Conservation (phyloP, 2,797 vertebrate genomes). For the Enteromius viviparus region DNA sequence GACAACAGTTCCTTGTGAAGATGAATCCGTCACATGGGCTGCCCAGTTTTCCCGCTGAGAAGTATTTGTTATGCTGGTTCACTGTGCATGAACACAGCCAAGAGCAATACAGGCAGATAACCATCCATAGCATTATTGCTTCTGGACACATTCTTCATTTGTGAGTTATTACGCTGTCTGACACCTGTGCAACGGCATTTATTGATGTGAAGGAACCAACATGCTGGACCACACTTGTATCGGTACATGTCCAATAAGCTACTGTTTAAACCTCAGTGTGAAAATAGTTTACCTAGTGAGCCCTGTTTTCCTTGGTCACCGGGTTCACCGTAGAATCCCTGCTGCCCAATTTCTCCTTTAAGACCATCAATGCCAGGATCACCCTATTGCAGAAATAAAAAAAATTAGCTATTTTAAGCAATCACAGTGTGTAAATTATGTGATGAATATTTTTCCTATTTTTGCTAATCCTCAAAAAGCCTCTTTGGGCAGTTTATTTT, state of each 20-base stretch:
- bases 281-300: slow-evolving; percentile 70
- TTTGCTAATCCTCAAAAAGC: background rate
- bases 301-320: slow-evolving; percentile 77
- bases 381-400: slow-evolving; percentile 70
- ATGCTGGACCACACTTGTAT: slow-evolving; percentile 3
- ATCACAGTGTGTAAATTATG: background rate
- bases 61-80: slow-evolving; percentile 19
- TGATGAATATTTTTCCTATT: background rate
- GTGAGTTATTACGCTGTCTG: background rate
- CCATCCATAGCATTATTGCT: background rate
- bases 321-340: slow-evolving; percentile 80
- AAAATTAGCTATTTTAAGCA: slow-evolving; percentile 1
- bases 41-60: slow-evolving; percentile 10
- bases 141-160: background rate
- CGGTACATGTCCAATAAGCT: background rate
- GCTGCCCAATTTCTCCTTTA: slow-evolving; percentile 75
- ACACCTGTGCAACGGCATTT: background rate
- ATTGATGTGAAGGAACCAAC: background rate
- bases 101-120: slow-evolving; percentile 6
- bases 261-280: slow-evolving; percentile 3
- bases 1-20: background rate
- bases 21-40: slow-evolving; percentile 12
- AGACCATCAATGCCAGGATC: slow-evolving; percentile 74
- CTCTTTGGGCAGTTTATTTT: background rate
- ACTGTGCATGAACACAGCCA: background rate